Percentiles rank a stretch among this genome's conserved stretches.
Conservation (phyloP, 2,888 invertebrate species). For the Eupithecia subfuscata region DNA sequence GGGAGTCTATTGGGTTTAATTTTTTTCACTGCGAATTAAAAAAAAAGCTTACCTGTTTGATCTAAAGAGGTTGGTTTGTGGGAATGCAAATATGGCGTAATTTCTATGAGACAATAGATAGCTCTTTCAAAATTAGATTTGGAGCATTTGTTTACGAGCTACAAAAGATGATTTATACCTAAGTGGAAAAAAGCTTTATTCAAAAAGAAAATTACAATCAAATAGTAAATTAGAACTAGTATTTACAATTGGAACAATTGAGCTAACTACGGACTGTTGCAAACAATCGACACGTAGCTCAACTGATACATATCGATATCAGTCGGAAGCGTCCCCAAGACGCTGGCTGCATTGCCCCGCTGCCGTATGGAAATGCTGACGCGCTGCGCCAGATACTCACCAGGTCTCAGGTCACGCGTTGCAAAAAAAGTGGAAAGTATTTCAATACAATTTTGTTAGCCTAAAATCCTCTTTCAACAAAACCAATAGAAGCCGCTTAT, state of each 20-base stretch:
- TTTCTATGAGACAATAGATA: constrained; percentile 39
- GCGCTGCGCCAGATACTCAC: no score
- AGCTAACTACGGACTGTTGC: no score
- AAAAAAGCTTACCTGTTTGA: constrained; percentile 54
- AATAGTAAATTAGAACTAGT: no score
- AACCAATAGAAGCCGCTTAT: not conserved
- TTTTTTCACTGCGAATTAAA: constrained; percentile 45
- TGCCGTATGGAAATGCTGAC: no score
- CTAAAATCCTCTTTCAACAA: not conserved
- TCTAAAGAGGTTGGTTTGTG: constrained; percentile 59
- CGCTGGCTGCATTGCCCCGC: no score
- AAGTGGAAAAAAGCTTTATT: not conserved
- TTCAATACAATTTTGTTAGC: not conserved
- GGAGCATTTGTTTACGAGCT: constrained; percentile 11
- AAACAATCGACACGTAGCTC: no score
- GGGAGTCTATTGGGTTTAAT: constrained; percentile 54
- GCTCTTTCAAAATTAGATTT: constrained; percentile 15
- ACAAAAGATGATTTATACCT: not conserved
- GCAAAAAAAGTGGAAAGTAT: not conserved
- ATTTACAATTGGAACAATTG: no score
- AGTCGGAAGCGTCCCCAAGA: no score
- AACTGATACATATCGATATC: no score
- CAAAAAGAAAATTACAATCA: no score
- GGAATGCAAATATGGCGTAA: constrained; percentile 49
- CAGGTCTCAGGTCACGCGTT: no score